Evolutionary conservation across 2,113 vertebrate genomes (phyloP).

Genomic region (Lepisosteus osseus): DNA sequence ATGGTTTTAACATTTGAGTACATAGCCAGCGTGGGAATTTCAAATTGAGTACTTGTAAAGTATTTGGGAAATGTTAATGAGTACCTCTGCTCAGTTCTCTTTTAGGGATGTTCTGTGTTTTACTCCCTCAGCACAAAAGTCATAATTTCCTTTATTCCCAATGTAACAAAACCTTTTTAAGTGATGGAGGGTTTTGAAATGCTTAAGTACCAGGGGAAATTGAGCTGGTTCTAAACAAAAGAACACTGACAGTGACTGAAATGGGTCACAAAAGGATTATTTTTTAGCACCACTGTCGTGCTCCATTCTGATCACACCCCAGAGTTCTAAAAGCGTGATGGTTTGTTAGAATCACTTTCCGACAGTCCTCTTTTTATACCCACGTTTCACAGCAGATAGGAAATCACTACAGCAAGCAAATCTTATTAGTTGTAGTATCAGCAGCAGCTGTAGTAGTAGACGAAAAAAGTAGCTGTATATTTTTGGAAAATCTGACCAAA

Average conservation of each 20-base stretch:
- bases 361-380: no score
- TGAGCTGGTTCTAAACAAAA: conserved; percentile 41
- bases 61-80: conserved; percentile 35
- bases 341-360: no score
- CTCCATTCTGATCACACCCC: conserved; percentile 26
- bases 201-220: conserved; percentile 43
- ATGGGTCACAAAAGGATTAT: conserved; percentile 63
- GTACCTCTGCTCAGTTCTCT: conserved; percentile 32
- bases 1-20: conserved; percentile 32
- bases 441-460: no score
- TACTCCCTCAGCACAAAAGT: conserved; percentile 37
- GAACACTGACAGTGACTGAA: conserved; percentile 54
- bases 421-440: no score
- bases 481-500: no score
- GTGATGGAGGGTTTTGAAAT: conserved; percentile 52
- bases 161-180: conserved; percentile 47
- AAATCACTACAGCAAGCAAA: no score
- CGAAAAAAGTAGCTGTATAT: no score
- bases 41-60: conserved; percentile 47
- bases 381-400: no score
- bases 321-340: no score
- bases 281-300: conserved; percentile 45
- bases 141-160: conserved; percentile 44
- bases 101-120: conserved; percentile 33
- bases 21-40: conserved; percentile 36